Base-by-base conservation (phyloP, 2,113 vertebrate genomes). In the Hemichromis elongatus region DNA sequence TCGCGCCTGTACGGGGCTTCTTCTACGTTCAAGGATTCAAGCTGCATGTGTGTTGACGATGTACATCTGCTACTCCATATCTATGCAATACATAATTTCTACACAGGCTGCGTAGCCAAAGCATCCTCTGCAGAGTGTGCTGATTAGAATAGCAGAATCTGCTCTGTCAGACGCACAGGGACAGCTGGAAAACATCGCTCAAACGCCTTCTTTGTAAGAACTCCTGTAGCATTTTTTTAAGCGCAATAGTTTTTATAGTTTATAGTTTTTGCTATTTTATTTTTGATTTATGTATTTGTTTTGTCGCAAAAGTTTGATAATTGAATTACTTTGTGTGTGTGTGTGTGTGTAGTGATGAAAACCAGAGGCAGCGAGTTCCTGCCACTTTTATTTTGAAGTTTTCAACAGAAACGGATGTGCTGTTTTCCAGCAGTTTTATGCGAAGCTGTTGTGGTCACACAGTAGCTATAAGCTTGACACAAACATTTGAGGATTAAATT, bases 1-100 rank as follows among this genome's bases (percentile, higher is more conserved):
- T 79, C 70, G 33, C 83, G 40, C 42, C 70, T 26, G 26, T 61
- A 73, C 86, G 18, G 75, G 26, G 80, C 54, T 68, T 82, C 26
- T 50, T 75, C 52, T 26, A 21, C 11, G 21, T 63, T 77, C 45
- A 19, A 80, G 50, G 79, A 80, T 83, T 75, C 35, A 66, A 42
- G 42, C 33, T 53, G 56, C n/a, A 77, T 79, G 7, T 28, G 28
- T 42, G 79, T 81, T 63, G 42, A 77, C 13, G 24, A 12, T 56
- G 33, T 50, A 14, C 47, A 45, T 80, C 9, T 52, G 70, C 70
- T 52, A 12, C 45, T 66, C 33, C 28, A n/a, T 79, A 50, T 82
- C 54, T 73, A 18, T 42, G 24, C 50, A 12, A 19, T 28, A 37
- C 70, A 88, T 35, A 54, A 13, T 75, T 33, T 80, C 40, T 61